These are phyloP conservation scores for Drosophila ambigua DNA, from an alignment of 1,140 invertebrate species.

Conservation along the genomic window DNA sequence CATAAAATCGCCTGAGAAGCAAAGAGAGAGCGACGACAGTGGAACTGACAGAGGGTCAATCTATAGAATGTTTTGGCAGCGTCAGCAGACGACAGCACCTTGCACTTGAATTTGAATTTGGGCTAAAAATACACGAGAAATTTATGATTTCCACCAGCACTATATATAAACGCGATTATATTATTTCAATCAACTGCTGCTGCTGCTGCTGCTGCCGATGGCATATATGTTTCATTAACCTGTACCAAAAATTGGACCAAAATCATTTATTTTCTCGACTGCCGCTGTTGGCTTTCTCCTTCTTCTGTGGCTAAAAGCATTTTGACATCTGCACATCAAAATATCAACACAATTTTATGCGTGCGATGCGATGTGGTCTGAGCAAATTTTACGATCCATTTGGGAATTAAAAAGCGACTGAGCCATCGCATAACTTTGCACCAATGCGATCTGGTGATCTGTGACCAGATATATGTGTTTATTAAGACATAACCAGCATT, in stretches of 20 bases:
- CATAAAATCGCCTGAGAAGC: conserved; percentile 16
- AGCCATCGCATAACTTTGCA: conserved; percentile 54
- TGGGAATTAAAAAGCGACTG: conserved; percentile 49
- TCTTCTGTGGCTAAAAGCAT: conserved; percentile 60
- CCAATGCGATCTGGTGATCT: not conserved
- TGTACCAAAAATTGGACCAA: conserved; percentile 13
- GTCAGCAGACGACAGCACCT: conserved; percentile 55
- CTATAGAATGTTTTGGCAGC: conserved; percentile 51
- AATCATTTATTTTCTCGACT: not conserved
- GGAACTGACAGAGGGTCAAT: conserved; percentile 33
- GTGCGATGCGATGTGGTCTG: not conserved
- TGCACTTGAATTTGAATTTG: conserved; percentile 62
- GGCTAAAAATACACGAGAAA: conserved; percentile 65
- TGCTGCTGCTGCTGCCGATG: not conserved
- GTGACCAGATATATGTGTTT: conserved; percentile 29
- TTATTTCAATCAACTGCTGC: conserved; percentile 4
- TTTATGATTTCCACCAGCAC: conserved; percentile 57
- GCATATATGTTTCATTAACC: conserved; percentile 42
- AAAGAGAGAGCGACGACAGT: not conserved
- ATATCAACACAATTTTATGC: conserved; percentile 42
- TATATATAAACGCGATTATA: not conserved
- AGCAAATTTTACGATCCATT: conserved; percentile 48
- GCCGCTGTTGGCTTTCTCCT: not conserved
- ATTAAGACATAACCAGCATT: conserved; percentile 41
- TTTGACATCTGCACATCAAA: conserved; percentile 64